Base-by-base conservation (phyloP, 2,888 invertebrate species). In the Himalopsyche japonica region DNA sequence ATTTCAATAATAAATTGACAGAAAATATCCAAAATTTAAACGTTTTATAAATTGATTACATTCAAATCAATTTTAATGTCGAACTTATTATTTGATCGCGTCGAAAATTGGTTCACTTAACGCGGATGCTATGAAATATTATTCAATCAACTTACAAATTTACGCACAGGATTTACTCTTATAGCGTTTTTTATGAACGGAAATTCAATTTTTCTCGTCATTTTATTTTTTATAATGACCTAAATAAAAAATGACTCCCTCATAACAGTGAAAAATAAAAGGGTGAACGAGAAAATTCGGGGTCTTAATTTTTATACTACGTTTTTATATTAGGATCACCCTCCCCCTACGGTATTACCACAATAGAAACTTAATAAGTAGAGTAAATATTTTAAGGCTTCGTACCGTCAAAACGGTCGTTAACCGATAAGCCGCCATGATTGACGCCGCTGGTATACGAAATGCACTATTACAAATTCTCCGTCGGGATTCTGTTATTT, bases 381-480 rank as follows among this genome's bases (percentile, higher is more conserved):
- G n/a, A 47, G 79, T 83, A 80, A 83, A 64, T 37, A 80, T 80
- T 83, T 83, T 70, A 76, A 83, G 76, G 83, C 76, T 81, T 76
- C 79, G 15, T 64, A 49, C 81, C 32, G 79, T 81, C 49, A 82
- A 76, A 80, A 79, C 79, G 79, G 81, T 78, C 84, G 84, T 78
- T 81, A 76, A 70, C 79, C 81, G 81, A 81, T 84, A 81, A 84
- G 84, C 81, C 70, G 81, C 6, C 47, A 43, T 80, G 83, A 83
- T 83, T 79, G 84, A 78, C 80, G 83, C 80, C 80, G 70, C 47
- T 37, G 79, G 79, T 82, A 79, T 82, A 70, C 79, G 48, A 70
- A 77, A 80, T 84, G 84, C 84, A 84, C 81, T 84, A 81, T 84
- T 57, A 84, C 81, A 78, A 83, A 76, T 47, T 49, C 70, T 80